These are phyloP conservation scores for Heliconius himera DNA, from an alignment of 1,140 invertebrate genomes.

Conservation along the genomic window DNA sequence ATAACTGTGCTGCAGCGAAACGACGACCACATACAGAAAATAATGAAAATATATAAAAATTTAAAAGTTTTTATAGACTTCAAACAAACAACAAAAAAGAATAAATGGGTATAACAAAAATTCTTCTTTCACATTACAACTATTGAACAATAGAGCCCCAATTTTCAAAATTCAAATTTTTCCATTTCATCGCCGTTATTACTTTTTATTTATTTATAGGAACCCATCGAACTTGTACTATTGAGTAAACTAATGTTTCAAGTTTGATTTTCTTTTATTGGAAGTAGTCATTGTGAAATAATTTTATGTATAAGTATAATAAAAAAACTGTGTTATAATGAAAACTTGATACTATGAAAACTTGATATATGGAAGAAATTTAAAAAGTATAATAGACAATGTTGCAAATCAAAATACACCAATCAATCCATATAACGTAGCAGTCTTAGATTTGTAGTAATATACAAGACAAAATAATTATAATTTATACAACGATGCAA, in stretches of 20 bases:
- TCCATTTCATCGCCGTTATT: background rate
- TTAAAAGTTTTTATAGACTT: background rate
- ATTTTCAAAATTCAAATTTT: too few relatives aligned
- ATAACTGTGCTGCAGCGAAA: too few relatives aligned
- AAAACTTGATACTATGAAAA: too few relatives aligned
- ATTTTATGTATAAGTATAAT: background rate
- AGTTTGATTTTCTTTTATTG: slow-evolving; percentile 5
- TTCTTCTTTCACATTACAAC: background rate
- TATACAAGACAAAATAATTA: too few relatives aligned
- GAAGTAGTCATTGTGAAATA: background rate
- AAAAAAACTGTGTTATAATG: background rate
- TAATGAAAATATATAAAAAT: too few relatives aligned
- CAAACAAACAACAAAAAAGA: background rate
- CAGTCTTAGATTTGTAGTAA: too few relatives aligned
- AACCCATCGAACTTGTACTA: background rate
- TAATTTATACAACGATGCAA: too few relatives aligned
- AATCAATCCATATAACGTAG: too few relatives aligned
- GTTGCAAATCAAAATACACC: too few relatives aligned
- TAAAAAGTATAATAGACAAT: too few relatives aligned
- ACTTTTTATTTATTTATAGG: slow-evolving; percentile 9
- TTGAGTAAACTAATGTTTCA: background rate
- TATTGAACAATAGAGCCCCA: slow-evolving; percentile 6
- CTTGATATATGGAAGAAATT: too few relatives aligned
- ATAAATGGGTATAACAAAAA: background rate
- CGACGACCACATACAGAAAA: too few relatives aligned